phyloP scores from a whole-genome alignment of 2,113 vertebrate species.

The Cephalopterus ornatus region DNA sequence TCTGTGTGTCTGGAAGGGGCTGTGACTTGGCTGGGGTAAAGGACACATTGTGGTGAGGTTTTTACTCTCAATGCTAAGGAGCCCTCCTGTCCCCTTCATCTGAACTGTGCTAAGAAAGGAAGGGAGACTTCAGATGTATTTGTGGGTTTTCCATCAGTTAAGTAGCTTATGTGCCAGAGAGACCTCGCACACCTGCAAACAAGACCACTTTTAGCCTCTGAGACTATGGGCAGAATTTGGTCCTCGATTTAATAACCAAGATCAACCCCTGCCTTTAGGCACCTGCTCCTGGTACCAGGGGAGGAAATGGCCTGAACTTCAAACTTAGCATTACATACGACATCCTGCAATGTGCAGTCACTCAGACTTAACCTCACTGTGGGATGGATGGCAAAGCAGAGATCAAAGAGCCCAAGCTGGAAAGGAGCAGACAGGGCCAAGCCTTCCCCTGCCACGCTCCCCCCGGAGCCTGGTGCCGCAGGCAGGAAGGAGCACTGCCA shows the following conservation, averaged over 20 bases:
- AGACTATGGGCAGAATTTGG: not conserved
- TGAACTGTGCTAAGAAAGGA: not conserved
- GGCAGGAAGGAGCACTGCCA: not conserved
- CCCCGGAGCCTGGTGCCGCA: not conserved
- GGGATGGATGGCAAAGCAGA: not conserved
- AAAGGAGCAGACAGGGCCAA: not conserved
- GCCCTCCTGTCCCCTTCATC: not conserved
- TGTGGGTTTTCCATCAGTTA: not conserved
- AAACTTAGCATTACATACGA: not conserved
- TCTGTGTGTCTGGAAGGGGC: not conserved
- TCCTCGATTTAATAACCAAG: not conserved
- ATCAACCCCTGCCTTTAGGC: not conserved
- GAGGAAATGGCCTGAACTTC: not conserved
- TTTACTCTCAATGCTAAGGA: not conserved
- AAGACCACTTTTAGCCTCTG: not conserved
- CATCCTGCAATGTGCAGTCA: rapidly evolving
- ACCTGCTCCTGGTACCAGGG: not conserved
- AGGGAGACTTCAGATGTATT: not conserved
- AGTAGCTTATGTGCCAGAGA: not conserved
- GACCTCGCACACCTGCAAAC: not conserved
- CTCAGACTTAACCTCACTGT: not conserved
- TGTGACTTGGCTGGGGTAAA: not conserved
- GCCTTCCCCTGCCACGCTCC: not conserved
- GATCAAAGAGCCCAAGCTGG: not conserved
- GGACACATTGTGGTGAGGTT: not conserved